Evolutionary conservation across 2,113 vertebrate species (phyloP).

Genomic region (Vulpes lagopus): DNA sequence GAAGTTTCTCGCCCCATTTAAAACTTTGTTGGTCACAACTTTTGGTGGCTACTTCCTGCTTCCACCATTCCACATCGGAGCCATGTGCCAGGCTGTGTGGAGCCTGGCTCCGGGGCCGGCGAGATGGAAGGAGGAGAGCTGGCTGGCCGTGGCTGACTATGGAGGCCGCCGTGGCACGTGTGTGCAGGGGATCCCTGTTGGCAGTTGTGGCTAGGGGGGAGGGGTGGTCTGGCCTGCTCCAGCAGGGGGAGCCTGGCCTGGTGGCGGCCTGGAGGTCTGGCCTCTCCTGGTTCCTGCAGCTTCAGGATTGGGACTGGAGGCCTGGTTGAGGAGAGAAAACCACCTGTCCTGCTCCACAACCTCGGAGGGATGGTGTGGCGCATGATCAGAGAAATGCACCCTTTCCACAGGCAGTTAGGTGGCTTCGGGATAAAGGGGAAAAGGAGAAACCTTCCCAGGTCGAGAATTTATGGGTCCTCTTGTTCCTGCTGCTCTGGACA

Average conservation of each 20-base stretch:
- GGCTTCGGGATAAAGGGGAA: conserved; percentile 20
- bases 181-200: conserved; percentile 37
- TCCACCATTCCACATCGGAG: neutral
- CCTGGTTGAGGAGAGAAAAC: neutral
- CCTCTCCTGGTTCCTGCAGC: neutral
- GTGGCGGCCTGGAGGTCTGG: neutral
- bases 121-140: neutral
- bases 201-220: neutral
- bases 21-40: conserved; percentile 77
- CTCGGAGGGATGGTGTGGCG: neutral
- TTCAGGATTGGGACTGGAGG: neutral
- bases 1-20: conserved; percentile 71
- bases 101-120: neutral
- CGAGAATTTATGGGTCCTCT: neutral
- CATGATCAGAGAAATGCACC: neutral
- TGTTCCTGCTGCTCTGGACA: conserved; percentile 36
- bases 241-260: conserved; percentile 35
- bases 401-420: neutral
- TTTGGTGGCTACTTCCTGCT: conserved; percentile 72
- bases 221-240: neutral
- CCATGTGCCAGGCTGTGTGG: neutral
- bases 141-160: neutral
- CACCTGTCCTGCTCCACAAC: neutral
- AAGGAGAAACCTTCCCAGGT: neutral
- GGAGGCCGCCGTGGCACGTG: neutral